Conservation (phyloP, 2,888 invertebrate genomes). For the Lycaena phlaeas region DNA sequence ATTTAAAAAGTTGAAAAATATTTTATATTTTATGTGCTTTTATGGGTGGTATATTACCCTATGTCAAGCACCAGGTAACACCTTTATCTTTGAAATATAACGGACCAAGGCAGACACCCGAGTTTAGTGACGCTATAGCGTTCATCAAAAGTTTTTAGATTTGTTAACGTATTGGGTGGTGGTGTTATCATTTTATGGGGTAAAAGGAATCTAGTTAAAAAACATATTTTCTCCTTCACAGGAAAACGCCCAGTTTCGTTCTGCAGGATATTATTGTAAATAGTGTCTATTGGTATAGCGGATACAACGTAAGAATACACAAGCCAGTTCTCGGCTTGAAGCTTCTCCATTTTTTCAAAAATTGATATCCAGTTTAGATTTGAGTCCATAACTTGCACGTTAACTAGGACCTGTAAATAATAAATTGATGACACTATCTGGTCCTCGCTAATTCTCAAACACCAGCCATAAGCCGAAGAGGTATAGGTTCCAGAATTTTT, state of each 20-base stretch:
- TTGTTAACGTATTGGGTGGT: constrained; percentile 16
- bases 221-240: constrained; percentile 25
- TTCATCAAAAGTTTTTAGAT: constrained; percentile 30
- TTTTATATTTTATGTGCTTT: too few relatives aligned
- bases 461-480: too few relatives aligned
- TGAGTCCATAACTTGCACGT: constrained; percentile 44
- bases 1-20: too few relatives aligned
- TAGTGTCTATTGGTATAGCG: constrained; percentile 45
- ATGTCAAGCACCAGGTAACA: too few relatives aligned
- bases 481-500: too few relatives aligned
- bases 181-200: constrained; percentile 27
- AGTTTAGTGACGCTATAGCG: constrained; percentile 42
- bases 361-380: constrained; percentile 35
- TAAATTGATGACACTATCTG: neutral
- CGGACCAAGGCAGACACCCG: constrained; percentile 54
- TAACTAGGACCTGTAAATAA: constrained; percentile 42
- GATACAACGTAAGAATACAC: constrained; percentile 52
- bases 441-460: too few relatives aligned
- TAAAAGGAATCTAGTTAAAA: constrained; percentile 23
- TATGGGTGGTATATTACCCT: too few relatives aligned
- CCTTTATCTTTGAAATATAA: constrained; percentile 48
- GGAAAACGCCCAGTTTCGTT: constrained; percentile 25
- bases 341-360: constrained; percentile 45
- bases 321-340: constrained; percentile 28
- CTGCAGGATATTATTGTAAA: constrained; percentile 42